These are phyloP conservation scores for Cantharis rustica DNA, from an alignment of 2,888 invertebrate genomes.

Conservation along the genomic window DNA sequence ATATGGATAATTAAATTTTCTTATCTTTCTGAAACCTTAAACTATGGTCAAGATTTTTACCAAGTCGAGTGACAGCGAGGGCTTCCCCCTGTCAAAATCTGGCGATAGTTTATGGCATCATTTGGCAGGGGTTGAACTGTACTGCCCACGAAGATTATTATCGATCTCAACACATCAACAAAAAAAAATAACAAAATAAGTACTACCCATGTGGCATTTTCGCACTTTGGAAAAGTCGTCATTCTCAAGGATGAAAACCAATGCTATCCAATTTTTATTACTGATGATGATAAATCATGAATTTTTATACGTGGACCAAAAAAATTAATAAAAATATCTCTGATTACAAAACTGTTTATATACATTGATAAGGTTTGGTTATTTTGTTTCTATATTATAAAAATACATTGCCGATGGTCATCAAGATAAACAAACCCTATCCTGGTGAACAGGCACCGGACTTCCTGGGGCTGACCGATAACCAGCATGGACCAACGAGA, in stretches of 20 bases:
- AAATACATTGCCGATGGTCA: constrained; percentile 36
- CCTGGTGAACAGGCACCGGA: constrained; percentile 47
- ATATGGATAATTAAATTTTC: not conserved
- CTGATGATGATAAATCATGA: too few species aligned
- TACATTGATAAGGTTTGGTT: constrained; percentile 7
- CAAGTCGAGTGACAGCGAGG: not conserved
- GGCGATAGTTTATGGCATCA: not conserved
- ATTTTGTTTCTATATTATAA: constrained; percentile 2
- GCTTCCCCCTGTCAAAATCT: not conserved
- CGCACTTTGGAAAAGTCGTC: too few species aligned
- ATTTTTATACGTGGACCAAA: too few species aligned
- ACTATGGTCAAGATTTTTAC: not conserved
- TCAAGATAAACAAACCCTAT: constrained; percentile 48
- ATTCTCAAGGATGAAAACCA: too few species aligned
- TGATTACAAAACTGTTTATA: not conserved
- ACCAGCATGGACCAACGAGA: constrained; percentile 24
- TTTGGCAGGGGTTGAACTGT: not conserved
- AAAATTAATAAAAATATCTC: too few species aligned
- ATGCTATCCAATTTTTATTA: not conserved
- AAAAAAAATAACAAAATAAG: not conserved
- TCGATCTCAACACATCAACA: not conserved
- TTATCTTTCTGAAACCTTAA: not conserved
- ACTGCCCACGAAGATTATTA: not conserved
- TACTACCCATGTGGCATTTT: not conserved
- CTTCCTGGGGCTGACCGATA: constrained; percentile 42